Percentiles rank a stretch among this genome's conserved stretches.
These are phyloP conservation scores for Habroteleia sp. DNA, from an alignment of 2,888 invertebrate species.

Conservation along the genomic window DNA sequence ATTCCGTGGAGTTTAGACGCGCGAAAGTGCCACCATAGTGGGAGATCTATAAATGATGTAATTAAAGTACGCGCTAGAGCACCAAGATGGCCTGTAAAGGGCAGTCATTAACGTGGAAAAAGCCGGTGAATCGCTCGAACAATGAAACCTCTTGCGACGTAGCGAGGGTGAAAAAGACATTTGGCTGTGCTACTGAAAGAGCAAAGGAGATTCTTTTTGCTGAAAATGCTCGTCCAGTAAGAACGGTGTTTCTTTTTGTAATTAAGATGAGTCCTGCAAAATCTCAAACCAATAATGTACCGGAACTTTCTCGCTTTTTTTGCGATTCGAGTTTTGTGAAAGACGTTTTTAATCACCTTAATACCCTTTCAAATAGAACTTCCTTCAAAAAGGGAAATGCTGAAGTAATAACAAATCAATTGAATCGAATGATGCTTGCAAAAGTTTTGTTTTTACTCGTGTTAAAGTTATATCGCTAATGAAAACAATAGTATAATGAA, in stretches of 20 bases:
- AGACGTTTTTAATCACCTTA: constrained; percentile 29
- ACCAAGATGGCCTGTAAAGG: constrained; percentile 69
- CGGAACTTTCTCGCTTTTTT: constrained; percentile 1
- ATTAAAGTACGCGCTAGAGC: constrained; percentile 68
- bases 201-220: constrained; percentile 60
- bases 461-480: no score
- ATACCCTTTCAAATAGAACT: constrained; percentile 1
- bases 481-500: no score
- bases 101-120: constrained; percentile 73
- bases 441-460: no score
- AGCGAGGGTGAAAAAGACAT: constrained; percentile 57
- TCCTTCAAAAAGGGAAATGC: neutral
- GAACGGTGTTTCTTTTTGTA: constrained; percentile 50
- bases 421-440: no score
- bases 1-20: constrained; percentile 63
- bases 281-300: constrained; percentile 46
- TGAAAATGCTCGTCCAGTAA: constrained; percentile 33
- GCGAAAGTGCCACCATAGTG: constrained; percentile 67
- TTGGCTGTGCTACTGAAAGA: constrained; percentile 63
- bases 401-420: no score
- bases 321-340: constrained; percentile 1
- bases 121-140: constrained; percentile 69
- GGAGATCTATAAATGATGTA: constrained; percentile 73
- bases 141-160: constrained; percentile 68
- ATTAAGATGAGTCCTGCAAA: constrained; percentile 51